phyloP scores from a whole-genome alignment of 2,113 vertebrate genomes.

The Cephalopholis sonnerati region DNA sequence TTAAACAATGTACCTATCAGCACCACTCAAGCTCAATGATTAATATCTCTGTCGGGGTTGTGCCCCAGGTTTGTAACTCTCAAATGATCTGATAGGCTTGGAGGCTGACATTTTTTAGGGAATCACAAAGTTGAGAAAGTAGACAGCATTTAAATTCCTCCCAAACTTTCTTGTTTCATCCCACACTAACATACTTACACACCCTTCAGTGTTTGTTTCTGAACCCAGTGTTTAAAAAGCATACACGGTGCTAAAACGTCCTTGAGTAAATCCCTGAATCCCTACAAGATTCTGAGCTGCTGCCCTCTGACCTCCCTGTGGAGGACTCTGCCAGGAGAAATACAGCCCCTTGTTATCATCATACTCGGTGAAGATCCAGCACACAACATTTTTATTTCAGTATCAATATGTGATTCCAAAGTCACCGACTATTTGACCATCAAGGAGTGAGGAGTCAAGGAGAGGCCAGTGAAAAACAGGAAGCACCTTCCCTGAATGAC shows the following conservation, averaged over 20 bases:
- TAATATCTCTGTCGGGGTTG: not conserved
- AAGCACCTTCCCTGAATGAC: slow-evolving; percentile 15
- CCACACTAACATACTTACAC: no score
- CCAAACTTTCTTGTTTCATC: no score
- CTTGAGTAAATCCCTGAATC: slow-evolving; percentile 6
- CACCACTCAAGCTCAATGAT: not conserved
- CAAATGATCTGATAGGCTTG: no score
- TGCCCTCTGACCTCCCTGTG: not conserved
- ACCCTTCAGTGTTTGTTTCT: not conserved
- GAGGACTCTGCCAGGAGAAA: slow-evolving; percentile 11
- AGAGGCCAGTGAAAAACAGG: not conserved
- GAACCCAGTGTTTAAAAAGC: not conserved
- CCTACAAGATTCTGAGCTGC: not conserved
- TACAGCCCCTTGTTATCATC: not conserved
- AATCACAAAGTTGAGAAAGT: no score
- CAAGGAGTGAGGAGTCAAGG: slow-evolving; percentile 1
- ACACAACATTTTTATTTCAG: not conserved
- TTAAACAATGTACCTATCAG: no score
- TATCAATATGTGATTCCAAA: not conserved
- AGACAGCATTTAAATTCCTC: no score
- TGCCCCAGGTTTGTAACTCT: no score
- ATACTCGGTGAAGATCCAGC: not conserved
- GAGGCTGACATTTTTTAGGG: no score
- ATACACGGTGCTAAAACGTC: not conserved
- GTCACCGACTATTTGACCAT: not conserved